Base-by-base conservation (phyloP, 2,797 vertebrate genomes). In the Diglossa cyanea region DNA sequence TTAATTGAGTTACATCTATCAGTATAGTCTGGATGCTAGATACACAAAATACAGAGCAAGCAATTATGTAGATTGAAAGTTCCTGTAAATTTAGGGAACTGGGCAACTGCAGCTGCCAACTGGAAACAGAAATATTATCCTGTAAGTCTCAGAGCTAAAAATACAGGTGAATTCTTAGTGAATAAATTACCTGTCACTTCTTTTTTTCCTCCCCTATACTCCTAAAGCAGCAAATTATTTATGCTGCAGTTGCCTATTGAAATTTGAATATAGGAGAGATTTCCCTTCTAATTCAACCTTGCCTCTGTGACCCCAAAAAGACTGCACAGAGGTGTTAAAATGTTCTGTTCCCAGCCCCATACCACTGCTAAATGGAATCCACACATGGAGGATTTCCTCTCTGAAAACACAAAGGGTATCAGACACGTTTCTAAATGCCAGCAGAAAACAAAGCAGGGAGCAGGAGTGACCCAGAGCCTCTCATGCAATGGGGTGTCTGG, bases 401-500 rank as follows among this genome's bases (percentile, higher is more conserved):
- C 26, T 17, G 7, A 19, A 40, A 60, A 25, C 42, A n/a, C 28
- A 60, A 18, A 60, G 50, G 2, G 0, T 5, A 70, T 30, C 48
- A 73, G 68, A 7, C 1, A 9, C 0, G 1, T 42, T 63, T 28
- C 37, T 50, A 57, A 55, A 35, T 2, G 25, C 24, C 6, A 4
- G 50, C 39, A 61, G 72, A 31, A 62, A 78, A 3, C 12, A 20
- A 76, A 75, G 54, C 12, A 19, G 48, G 51, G 67, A 63, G 37
- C 0, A 72, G 57, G 37, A 86, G 30, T 3, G n/a, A 25, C 5
- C 37, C 74, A 9, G 53, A 76, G 57, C 5, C 11, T 21, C 31
- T 21, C 37, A 1, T 0, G 4, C 37, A n/a, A 2, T 5, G 42
- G 67, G 48, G 14, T 17, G 35, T 11, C 25, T 3, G 33, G 4